phyloP scores from a whole-genome alignment of 2,888 invertebrate species.

The Temnothorax rugatulus region DNA sequence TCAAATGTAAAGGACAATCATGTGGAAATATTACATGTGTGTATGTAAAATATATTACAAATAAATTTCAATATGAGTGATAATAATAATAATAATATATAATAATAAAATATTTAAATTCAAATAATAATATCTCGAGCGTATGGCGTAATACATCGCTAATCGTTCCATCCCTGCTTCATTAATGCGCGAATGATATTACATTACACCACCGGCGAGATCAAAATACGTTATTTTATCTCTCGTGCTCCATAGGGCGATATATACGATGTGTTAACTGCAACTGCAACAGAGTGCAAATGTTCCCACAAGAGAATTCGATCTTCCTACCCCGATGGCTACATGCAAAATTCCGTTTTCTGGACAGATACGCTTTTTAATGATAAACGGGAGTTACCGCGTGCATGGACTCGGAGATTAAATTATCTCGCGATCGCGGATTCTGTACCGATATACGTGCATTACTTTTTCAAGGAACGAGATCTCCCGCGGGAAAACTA shows the following conservation, averaged over 20 bases:
- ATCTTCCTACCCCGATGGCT: background rate
- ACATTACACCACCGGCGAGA: conserved; percentile 14
- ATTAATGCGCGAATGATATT: conserved; percentile 34
- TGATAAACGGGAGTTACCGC: conserved; percentile 7
- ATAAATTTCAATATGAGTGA: conserved; percentile 1
- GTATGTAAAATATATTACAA: background rate
- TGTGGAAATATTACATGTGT: background rate
- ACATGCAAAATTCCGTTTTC: conserved; percentile 38
- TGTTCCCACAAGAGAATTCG: conserved; percentile 44
- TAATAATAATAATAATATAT: background rate
- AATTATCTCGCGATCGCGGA: background rate
- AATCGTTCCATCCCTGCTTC: conserved; percentile 8
- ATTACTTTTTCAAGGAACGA: conserved; percentile 3
- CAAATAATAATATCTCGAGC: conserved; percentile 27
- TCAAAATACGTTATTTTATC: conserved; percentile 36
- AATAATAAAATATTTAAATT: background rate
- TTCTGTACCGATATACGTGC: background rate
- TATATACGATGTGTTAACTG: conserved; percentile 27
- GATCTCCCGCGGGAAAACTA: background rate
- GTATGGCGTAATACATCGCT: background rate
- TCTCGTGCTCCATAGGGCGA: background rate
- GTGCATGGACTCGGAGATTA: background rate
- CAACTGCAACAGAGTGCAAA: conserved; percentile 30
- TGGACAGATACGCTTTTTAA: conserved; percentile 8
- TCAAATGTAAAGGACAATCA: background rate